These are phyloP conservation scores for Ginglymostoma cirratum DNA, from an alignment of 2,113 vertebrate genomes.

Conservation along the genomic window DNA sequence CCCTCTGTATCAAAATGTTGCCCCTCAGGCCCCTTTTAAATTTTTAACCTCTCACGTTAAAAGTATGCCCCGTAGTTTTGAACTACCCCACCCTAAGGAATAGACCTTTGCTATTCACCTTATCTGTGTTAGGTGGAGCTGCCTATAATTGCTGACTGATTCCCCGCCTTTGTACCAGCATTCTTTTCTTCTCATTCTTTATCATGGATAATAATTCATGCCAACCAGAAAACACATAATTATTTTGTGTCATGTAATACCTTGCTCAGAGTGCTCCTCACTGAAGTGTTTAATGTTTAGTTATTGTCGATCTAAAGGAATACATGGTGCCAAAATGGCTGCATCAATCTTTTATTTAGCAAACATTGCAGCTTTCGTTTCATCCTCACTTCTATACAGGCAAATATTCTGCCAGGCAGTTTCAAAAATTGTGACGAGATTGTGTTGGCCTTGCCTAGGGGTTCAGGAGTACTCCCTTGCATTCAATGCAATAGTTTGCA, in stretches of 20 bases:
- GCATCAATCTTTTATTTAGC: background rate
- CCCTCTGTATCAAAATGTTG: no score
- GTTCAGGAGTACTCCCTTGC: no score
- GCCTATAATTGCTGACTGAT: background rate
- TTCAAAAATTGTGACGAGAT: background rate
- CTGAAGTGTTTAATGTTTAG: background rate
- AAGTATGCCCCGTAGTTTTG: no score
- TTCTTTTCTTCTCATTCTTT: background rate
- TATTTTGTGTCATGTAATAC: background rate
- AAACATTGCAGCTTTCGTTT: background rate
- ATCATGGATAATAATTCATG: background rate
- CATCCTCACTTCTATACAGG: background rate
- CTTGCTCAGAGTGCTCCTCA: no score
- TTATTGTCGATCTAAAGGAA: background rate
- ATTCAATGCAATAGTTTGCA: background rate
- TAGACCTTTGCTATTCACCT: no score
- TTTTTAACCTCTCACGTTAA: no score
- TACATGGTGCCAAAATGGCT: background rate
- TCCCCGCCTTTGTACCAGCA: background rate
- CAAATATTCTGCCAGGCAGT: background rate
- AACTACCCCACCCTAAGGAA: no score
- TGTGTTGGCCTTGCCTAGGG: background rate
- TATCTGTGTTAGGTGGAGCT: no score
- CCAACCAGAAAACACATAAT: background rate
- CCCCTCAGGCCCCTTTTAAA: no score